Conservation (phyloP, 2,113 vertebrate genomes). For the Nycticorax nycticorax region DNA sequence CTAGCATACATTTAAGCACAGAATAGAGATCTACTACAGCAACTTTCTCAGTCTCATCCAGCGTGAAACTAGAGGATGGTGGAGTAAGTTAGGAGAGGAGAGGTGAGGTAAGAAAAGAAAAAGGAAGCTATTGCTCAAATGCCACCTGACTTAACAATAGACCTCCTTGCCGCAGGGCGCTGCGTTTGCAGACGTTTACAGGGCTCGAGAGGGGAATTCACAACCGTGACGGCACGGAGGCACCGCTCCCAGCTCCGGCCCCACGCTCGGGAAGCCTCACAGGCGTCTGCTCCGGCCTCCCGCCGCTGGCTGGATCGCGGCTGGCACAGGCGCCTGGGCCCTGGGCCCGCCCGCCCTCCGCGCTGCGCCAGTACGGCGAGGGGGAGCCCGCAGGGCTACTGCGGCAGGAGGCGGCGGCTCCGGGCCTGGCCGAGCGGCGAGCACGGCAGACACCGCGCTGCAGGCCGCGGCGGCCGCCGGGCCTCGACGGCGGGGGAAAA, state of each 20-base stretch:
- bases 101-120: neutral
- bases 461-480: too few relatives aligned
- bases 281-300: neutral
- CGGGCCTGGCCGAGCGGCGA: neutral
- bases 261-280: neutral
- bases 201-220: neutral
- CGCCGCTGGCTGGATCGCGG: too few relatives aligned
- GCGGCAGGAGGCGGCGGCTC: neutral
- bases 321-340: neutral
- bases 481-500: neutral
- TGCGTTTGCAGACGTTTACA: rapidly evolving
- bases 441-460: neutral
- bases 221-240: rapidly evolving
- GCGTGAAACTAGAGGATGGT: rapidly evolving
- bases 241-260: neutral
- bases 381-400: neutral
- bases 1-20: neutral
- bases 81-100: neutral
- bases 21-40: rapidly evolving
- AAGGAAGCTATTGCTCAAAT: neutral
- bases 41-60: neutral
- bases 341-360: neutral
- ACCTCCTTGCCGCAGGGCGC: neutral
- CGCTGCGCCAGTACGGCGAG: neutral
- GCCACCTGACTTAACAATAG: neutral